Conservation (phyloP, 92 coral and sea anemone species). For the Epizoanthus scotinus region DNA sequence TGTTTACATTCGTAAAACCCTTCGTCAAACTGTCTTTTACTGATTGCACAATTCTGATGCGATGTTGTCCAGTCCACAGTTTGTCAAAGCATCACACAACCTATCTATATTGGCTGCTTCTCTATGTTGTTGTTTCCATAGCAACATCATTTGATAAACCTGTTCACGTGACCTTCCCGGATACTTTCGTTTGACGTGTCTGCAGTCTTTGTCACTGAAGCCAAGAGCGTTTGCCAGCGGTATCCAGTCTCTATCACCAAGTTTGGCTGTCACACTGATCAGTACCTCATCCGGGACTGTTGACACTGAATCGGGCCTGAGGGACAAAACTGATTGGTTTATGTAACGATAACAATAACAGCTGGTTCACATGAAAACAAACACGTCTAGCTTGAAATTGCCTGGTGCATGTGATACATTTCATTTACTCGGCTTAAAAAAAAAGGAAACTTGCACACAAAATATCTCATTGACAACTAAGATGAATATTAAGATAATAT, state of each 20-base stretch:
- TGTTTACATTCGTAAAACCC: too few relatives aligned
- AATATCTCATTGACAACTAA: too few relatives aligned
- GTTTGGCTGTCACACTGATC: slow-evolving; percentile 49
- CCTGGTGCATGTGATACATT: too few relatives aligned
- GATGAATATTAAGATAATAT: too few relatives aligned
- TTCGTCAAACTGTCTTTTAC: too few relatives aligned
- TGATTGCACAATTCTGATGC: neutral
- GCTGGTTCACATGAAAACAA: neutral
- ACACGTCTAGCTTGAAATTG: too few relatives aligned
- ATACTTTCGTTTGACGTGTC: slow-evolving; percentile 48
- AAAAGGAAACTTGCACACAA: too few relatives aligned
- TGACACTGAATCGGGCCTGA: slow-evolving; percentile 19
- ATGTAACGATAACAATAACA: neutral
- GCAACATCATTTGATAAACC: slow-evolving; percentile 60
- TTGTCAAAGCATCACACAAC: slow-evolving; percentile 51
- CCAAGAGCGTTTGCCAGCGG: slow-evolving; percentile 73
- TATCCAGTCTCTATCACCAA: slow-evolving; percentile 78
- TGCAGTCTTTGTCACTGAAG: slow-evolving; percentile 55
- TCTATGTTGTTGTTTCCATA: slow-evolving; percentile 57
- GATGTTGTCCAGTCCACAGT: slow-evolving; percentile 54
- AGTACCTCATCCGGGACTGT: slow-evolving; percentile 60
- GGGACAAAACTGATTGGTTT: neutral
- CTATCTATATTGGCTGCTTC: slow-evolving; percentile 50
- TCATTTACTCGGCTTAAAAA: too few relatives aligned
- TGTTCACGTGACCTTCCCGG: slow-evolving; percentile 78